Conservation (phyloP, 2,113 vertebrate genomes). For the Solea senegalensis region DNA sequence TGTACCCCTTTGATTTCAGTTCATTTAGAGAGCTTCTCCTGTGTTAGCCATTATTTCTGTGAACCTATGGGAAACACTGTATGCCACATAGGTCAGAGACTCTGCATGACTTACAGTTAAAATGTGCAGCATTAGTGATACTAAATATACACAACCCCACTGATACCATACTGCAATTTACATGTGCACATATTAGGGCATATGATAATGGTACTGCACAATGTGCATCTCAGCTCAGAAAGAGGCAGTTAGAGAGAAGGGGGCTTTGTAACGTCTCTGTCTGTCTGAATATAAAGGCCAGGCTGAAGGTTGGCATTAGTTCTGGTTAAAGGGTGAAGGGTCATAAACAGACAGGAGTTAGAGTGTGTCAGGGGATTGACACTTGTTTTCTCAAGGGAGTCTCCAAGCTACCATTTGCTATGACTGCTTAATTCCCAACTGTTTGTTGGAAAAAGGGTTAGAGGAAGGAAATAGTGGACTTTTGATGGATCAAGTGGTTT, state of each 20-base stretch:
- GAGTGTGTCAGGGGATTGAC: slow-evolving; percentile 6
- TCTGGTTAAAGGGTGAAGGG: slow-evolving; percentile 59
- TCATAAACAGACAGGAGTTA: slow-evolving; percentile 36
- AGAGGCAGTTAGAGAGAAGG: slow-evolving; percentile 13
- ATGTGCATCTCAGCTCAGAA: slow-evolving; percentile 27
- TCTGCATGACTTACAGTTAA: neutral
- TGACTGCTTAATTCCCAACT: slow-evolving; percentile 12
- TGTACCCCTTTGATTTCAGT: no score
- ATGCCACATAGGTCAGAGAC: neutral
- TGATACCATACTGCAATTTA: neutral
- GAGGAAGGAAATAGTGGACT: neutral
- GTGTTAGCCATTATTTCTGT: no score
- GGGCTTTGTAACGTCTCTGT: slow-evolving; percentile 28
- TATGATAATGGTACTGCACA: neutral
- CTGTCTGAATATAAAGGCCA: slow-evolving; percentile 59
- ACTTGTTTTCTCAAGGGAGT: slow-evolving; percentile 54
- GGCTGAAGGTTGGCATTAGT: slow-evolving; percentile 53
- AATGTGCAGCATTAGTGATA: neutral
- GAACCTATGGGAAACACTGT: neutral
- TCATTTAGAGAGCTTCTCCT: no score
- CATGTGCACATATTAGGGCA: neutral
- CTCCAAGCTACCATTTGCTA: slow-evolving; percentile 22
- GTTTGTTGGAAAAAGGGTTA: neutral
- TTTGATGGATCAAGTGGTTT: slow-evolving; percentile 10
- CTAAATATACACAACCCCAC: neutral